Percentiles rank a stretch among this genome's conserved stretches.
Conservation (phyloP, 1,140 invertebrate species). For the Hyposmocoma kahamanoa region DNA sequence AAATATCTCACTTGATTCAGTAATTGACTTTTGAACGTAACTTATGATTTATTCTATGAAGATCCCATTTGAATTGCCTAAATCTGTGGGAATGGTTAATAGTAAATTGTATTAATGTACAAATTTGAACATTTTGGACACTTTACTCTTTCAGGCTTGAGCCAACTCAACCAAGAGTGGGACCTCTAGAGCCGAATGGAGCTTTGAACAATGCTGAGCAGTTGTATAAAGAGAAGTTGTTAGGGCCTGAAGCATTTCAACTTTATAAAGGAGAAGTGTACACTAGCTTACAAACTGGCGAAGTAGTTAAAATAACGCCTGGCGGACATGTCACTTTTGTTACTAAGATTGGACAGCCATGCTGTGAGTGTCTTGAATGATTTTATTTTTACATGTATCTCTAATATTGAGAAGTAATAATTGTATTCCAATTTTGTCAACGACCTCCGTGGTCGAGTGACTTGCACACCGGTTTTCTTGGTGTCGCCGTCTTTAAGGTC, state of each 20-base stretch:
- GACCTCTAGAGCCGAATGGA: constrained; percentile 76
- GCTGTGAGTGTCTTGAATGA: constrained; percentile 75
- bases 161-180: constrained; percentile 72
- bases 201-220: constrained; percentile 77
- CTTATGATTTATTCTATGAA: constrained; percentile 1
- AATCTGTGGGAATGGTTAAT: too few species aligned
- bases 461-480: too few species aligned
- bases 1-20: too few species aligned
- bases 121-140: constrained; percentile 3
- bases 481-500: too few species aligned
- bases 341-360: constrained; percentile 83
- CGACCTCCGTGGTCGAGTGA: too few species aligned
- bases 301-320: constrained; percentile 79
- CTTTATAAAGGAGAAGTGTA: constrained; percentile 81
- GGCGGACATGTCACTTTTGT: constrained; percentile 73
- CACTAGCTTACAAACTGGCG: constrained; percentile 79
- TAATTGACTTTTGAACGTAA: too few species aligned
- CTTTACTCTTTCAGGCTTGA: constrained; percentile 62
- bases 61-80: too few species aligned
- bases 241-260: constrained; percentile 83
- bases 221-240: constrained; percentile 77
- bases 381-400: neutral
- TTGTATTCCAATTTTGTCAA: neutral
- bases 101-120: too few species aligned
- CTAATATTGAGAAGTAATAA: neutral